A percentile compares a stretch with the other conserved stretches of the same genome.
Conservation (phyloP, 2,888 invertebrate genomes). For the Drosophila differens region DNA sequence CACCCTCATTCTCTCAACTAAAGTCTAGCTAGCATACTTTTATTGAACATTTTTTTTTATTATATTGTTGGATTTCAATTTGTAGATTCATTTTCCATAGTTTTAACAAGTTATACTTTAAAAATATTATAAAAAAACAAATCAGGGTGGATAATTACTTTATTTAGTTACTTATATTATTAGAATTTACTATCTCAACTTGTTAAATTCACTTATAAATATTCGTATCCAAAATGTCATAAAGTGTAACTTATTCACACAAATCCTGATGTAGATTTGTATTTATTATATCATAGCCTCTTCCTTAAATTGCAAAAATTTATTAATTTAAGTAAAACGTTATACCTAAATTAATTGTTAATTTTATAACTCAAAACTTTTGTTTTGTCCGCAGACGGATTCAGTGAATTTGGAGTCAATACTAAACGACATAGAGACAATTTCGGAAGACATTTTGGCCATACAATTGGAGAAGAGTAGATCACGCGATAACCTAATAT, state of each 20-base stretch:
- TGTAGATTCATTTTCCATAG: not conserved
- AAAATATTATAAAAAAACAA: not conserved
- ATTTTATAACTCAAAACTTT: not conserved
- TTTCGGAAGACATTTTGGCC: slow-evolving; percentile 85
- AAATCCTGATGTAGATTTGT: not conserved
- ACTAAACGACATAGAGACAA: slow-evolving; percentile 89
- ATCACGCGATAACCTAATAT: slow-evolving; percentile 75
- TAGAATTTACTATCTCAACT: not conserved
- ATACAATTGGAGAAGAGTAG: slow-evolving; percentile 83
- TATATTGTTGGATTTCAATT: not conserved
- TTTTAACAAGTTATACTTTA: not conserved
- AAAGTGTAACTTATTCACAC: not conserved
- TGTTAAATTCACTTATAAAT: not conserved
- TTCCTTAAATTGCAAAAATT: not conserved
- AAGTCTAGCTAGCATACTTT: not conserved
- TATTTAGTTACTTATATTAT: not conserved
- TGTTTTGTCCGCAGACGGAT: slow-evolving; percentile 80
- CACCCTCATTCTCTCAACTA: not conserved
- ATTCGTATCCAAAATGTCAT: not conserved
- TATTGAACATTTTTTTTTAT: not conserved
- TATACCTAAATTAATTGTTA: not conserved
- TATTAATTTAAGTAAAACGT: not conserved
- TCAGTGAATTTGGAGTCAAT: slow-evolving; percentile 90
- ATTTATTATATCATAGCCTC: not conserved
- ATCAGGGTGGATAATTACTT: not conserved